These are phyloP conservation scores for Callopanchax toddi DNA, from an alignment of 2,113 vertebrate species.

Conservation along the genomic window DNA sequence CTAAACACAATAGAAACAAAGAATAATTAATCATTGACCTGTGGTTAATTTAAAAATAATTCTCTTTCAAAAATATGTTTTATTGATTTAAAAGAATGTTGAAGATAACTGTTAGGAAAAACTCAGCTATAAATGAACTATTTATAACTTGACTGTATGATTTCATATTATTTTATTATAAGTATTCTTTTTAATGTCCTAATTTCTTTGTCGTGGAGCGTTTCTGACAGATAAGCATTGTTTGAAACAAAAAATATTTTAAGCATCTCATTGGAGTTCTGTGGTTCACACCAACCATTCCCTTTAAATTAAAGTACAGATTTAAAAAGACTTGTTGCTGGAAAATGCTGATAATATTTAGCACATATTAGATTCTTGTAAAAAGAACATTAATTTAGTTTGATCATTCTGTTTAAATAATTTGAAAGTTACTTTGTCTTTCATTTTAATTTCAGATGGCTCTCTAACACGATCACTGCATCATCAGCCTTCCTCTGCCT, in stretches of 20 bases:
- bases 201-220: too few relatives aligned
- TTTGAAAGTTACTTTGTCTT: background rate
- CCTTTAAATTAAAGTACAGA: background rate
- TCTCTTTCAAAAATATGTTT: too few relatives aligned
- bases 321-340: background rate
- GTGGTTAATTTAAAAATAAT: too few relatives aligned
- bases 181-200: background rate
- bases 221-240: background rate
- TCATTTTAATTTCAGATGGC: constrained; percentile 80
- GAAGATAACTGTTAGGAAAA: too few relatives aligned
- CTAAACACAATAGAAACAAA: constrained; percentile 6
- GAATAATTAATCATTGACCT: background rate
- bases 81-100: too few relatives aligned
- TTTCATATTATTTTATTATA: too few relatives aligned
- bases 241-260: background rate
- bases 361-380: background rate
- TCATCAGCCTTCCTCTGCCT: constrained; percentile 91
- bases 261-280: background rate
- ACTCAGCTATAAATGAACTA: too few relatives aligned
- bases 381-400: background rate
- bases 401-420: background rate
- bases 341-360: background rate
- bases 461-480: constrained; percentile 92
- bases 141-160: too few relatives aligned
- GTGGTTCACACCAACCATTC: background rate